Conservation (phyloP, 1,140 invertebrate genomes). For the Macrostomum lignano region DNA sequence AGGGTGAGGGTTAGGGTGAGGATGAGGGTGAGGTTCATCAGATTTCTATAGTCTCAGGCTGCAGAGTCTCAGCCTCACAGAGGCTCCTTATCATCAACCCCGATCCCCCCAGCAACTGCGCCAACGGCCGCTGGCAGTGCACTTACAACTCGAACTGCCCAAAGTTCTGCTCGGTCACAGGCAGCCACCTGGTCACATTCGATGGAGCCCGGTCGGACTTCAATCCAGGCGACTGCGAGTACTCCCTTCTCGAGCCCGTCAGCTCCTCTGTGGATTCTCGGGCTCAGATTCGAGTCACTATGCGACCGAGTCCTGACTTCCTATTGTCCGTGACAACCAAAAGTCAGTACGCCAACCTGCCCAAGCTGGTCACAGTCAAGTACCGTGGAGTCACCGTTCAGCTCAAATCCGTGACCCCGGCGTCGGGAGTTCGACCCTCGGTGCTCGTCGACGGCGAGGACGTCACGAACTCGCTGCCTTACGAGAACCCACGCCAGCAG, state of each 20-base stretch:
- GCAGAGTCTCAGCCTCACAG: too few species aligned
- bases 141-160: too few species aligned
- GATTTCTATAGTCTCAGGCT: too few species aligned
- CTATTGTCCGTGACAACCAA: not conserved
- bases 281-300: not conserved
- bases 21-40: too few species aligned
- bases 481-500: not conserved
- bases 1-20: too few species aligned
- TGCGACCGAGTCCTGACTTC: not conserved
- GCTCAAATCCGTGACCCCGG: not conserved
- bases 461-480: not conserved
- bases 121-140: too few species aligned
- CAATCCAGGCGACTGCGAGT: conserved; percentile 18
- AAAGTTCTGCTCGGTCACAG: conserved; percentile 15
- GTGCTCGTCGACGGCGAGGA: conserved; percentile 1
- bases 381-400: not conserved
- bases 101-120: too few species aligned
- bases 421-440: not conserved
- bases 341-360: not conserved
- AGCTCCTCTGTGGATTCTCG: not conserved
- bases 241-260: conserved; percentile 8
- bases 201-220: conserved; percentile 10
- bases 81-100: too few species aligned
- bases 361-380: not conserved
- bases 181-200: conserved; percentile 9